Percentiles rank a stretch among this genome's conserved stretches.
These are phyloP conservation scores for Phortica magna DNA, from an alignment of 2,888 invertebrate genomes.

Conservation along the genomic window DNA sequence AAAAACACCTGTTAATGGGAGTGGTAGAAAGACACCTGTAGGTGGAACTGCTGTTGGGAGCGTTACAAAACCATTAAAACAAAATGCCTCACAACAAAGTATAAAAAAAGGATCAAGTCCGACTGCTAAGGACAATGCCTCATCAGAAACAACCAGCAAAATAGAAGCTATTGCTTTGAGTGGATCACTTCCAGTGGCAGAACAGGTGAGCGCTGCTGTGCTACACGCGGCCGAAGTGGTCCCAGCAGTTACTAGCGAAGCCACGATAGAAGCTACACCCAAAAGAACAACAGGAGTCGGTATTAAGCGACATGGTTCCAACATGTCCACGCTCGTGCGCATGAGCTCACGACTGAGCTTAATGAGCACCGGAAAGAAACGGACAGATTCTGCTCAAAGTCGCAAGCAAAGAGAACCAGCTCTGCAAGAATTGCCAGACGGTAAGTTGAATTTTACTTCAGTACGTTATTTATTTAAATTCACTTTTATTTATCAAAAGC, in stretches of 20 bases:
- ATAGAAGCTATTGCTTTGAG: conserved; percentile 42
- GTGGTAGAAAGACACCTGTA: background rate
- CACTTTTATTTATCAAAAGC: conserved; percentile 11
- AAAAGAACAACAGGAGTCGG: conserved; percentile 39
- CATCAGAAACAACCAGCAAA: conserved; percentile 40
- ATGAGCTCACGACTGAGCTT: conserved; percentile 74
- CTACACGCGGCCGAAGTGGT: conserved; percentile 61
- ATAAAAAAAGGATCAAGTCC: conserved; percentile 8
- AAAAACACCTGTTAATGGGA: conserved; percentile 13
- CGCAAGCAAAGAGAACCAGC: conserved; percentile 58
- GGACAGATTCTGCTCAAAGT: conserved; percentile 72
- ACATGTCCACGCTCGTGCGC: conserved; percentile 67
- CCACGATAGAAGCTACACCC: conserved; percentile 30
- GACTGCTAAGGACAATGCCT: conserved; percentile 10
- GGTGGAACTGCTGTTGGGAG: background rate
- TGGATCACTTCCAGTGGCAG: conserved; percentile 51
- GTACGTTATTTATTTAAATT: conserved; percentile 18
- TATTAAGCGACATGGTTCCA: conserved; percentile 67
- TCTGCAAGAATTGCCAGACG: conserved; percentile 54
- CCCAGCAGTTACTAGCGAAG: conserved; percentile 58
- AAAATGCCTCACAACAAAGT: conserved; percentile 20
- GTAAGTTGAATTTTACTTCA: conserved; percentile 47
- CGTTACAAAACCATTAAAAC: background rate
- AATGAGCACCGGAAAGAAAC: conserved; percentile 67
- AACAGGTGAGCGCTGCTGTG: conserved; percentile 64